Base-by-base conservation (phyloP, 1,140 invertebrate genomes). In the Papilio dardanus region DNA sequence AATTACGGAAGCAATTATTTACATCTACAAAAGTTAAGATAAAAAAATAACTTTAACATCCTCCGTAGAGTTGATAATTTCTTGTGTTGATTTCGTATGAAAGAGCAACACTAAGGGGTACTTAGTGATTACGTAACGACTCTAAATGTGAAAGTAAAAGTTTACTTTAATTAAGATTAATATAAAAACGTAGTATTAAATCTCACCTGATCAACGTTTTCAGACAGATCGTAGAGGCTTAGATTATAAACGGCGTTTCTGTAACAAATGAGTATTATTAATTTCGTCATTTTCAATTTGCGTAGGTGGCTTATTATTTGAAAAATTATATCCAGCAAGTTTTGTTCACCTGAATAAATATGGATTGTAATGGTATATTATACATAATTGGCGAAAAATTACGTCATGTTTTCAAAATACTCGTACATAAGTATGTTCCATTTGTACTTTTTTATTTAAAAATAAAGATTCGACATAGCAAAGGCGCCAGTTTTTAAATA, bases 161-260 rank as follows among this genome's bases (percentile, higher is more conserved):
- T n/a, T n/a, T n/a, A n/a, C n/a, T n/a, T n/a, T n/a, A n/a, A n/a
- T n/a, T n/a, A 33, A 33, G 12, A 46, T 46, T 46, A 46, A 46
- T 46, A 46, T 46, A 6, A 19, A 46, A 46, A 46, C 8, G n/a
- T 46, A 0, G 31, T 69, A 8, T 69, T 37, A 35, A 69, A 71
- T 50, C 79, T 85, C 84, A 93, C 91, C 89, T 93, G 91, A 78
- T 93, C 90, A 46, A 88, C 77, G 82, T 93, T 93, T 82, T 93
- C 91, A 54, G 90, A 92, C 74, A 93, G 85, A 75, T 93, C 90
- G 85, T 93, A 93, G 24, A 93, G 86, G 79, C 91, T 93, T 37
- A 93, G 83, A 74, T 93, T 93, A 86, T 91, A 93, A 67, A 93
- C 91, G 42, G 85, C 91, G 79, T 91, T 91, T 80, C 91, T 93